phyloP scores from a whole-genome alignment of 1,140 invertebrate species.

The Wasmannia auropunctata region DNA sequence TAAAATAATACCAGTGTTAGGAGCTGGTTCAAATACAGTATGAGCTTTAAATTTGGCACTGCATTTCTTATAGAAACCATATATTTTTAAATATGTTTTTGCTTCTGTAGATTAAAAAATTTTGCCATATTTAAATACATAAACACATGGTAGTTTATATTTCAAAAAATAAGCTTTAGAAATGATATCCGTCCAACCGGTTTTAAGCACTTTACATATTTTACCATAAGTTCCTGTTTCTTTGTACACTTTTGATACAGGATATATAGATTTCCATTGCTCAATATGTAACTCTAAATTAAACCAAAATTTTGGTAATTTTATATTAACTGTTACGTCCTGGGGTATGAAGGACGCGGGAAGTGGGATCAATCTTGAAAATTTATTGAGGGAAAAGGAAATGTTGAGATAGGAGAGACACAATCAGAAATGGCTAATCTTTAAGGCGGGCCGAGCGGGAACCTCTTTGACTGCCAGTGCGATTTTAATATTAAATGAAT shows the following conservation, averaged over 20 bases:
- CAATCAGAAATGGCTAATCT: too few relatives aligned
- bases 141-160: constrained; percentile 16
- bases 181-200: constrained; percentile 19
- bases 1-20: too few relatives aligned
- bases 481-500: too few relatives aligned
- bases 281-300: background rate
- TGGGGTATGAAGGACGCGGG: too few relatives aligned
- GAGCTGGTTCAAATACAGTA: too few relatives aligned
- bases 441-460: too few relatives aligned
- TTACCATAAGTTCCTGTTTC: constrained; percentile 7
- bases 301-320: background rate
- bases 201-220: constrained; percentile 12
- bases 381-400: too few relatives aligned
- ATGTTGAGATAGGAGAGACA: too few relatives aligned
- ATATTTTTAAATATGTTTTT: constrained; percentile 11
- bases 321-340: too few relatives aligned
- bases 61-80: constrained; percentile 13
- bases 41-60: background rate
- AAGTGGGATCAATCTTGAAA: too few relatives aligned
- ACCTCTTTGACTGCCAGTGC: too few relatives aligned
- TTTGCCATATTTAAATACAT: constrained; percentile 27
- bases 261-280: constrained; percentile 32
- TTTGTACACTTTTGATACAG: constrained; percentile 21
- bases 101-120: background rate
- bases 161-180: constrained; percentile 18